A percentile compares a stretch with the other conserved stretches of the same genome.
These are phyloP conservation scores for Nasonia vitripennis DNA, from an alignment of 1,140 invertebrate species.

Conservation along the genomic window DNA sequence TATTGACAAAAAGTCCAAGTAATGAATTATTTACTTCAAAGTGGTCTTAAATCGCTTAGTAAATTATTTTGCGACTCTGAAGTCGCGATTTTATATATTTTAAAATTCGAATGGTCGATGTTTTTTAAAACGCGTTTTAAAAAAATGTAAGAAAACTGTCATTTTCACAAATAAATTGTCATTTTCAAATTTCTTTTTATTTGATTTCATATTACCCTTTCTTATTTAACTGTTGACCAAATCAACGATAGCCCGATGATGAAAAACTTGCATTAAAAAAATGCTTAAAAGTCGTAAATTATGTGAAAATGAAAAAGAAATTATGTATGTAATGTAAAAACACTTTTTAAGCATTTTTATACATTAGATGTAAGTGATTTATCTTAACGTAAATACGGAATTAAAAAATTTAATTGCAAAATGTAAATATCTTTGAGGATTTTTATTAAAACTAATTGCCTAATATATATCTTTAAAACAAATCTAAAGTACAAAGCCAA, in stretches of 20 bases:
- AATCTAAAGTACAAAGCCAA: conserved; percentile 30
- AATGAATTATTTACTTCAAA: neutral
- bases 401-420: neutral
- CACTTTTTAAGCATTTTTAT: conserved; percentile 34
- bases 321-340: conserved; percentile 16
- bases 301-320: neutral
- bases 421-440: conserved; percentile 25
- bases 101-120: neutral
- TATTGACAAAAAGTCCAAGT: neutral
- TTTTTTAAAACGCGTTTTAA: conserved; percentile 23
- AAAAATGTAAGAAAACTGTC: conserved; percentile 37
- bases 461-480: conserved; percentile 10
- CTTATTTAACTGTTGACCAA: conserved; percentile 7
- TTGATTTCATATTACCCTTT: conserved; percentile 13
- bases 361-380: neutral
- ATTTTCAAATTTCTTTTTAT: conserved; percentile 43
- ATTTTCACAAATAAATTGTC: conserved; percentile 47
- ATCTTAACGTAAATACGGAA: neutral
- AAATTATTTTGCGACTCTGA: conserved; percentile 8
- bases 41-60: neutral
- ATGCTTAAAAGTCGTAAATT: conserved; percentile 6
- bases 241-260: neutral
- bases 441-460: conserved; percentile 17
- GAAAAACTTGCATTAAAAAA: neutral
- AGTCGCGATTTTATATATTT: conserved; percentile 15